A percentile compares a stretch with the other conserved stretches of the same genome.
Conservation (phyloP, 2,113 vertebrate genomes). For the Cyrtonyx montezumae region DNA sequence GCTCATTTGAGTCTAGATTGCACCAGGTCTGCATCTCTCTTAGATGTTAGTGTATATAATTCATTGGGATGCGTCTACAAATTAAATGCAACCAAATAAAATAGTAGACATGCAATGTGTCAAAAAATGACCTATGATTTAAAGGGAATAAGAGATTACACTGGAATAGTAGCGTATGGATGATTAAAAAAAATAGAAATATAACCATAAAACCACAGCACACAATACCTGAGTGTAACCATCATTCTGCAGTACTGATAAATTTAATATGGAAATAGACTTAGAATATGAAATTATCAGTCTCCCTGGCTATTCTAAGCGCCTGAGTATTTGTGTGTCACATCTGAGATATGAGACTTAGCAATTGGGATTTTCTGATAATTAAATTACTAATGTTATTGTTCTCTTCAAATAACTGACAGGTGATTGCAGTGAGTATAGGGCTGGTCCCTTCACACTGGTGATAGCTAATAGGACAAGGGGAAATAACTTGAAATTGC, state of each 20-base stretch:
- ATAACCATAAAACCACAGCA: rapidly evolving
- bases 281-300: not conserved
- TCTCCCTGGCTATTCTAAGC: not conserved
- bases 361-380: not conserved
- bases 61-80: not conserved
- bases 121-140: not conserved
- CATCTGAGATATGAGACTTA: not conserved
- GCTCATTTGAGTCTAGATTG: not conserved
- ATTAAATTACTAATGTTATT: not conserved
- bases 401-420: too few species aligned
- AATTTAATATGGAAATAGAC: not conserved
- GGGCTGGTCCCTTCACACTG: too few species aligned
- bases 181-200: not conserved
- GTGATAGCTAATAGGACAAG: too few species aligned
- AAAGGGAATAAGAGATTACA: not conserved
- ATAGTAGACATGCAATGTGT: too few species aligned
- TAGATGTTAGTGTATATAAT: not conserved
- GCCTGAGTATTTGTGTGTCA: not conserved
- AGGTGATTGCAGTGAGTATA: too few species aligned
- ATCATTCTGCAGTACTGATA: not conserved
- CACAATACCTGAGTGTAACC: not conserved
- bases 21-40: not conserved
- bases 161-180: not conserved
- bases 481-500: too few species aligned
- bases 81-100: not conserved